Evolutionary conservation across 2,888 invertebrate genomes (phyloP), one percentile per base, ranked within the genome.

Genomic region (Spisula subtruncata): DNA sequence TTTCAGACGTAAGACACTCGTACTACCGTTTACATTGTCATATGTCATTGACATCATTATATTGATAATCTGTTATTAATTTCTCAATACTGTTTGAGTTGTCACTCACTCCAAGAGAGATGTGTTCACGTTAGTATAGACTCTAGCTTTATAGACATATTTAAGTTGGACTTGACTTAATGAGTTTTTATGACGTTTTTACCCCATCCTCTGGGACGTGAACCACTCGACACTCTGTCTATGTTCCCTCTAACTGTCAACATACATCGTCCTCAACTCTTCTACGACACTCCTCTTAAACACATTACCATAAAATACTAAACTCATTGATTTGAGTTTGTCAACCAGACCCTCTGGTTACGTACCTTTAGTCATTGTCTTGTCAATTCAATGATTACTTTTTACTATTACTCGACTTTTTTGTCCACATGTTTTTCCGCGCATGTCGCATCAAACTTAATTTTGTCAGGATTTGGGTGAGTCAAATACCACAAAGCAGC

Each of bases 211-310:
- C 2, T 8, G 75, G 35, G 75, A 35, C 0, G 12, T 35, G 12
- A 10, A 75, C 35, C 75, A 75, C 75, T 75, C 75, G 75, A 75
- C 75, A 75, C 1, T 32, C 25, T 75, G 75, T 75, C 75, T 75
- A 32, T 8, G 35, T 32, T 32, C 75, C 75, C 32, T 32, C 75
- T 75, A 35, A 32, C 75, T 75, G 32, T 75, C 75, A 66, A 66
- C 60, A 66, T n/a, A 25, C 20, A 66, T 66, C 25, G n/a, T 25
- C n/a, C 25, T 66, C n/a, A 66, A n/a, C 25, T 66, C 60, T 25
- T n/a, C 60, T 66, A 25, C n/a, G 25, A 66, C 60, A 66, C 60
- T 66, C 60, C 25, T 66, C 60, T 25, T 25, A 4, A 51, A 51
- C 51, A 51, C 51, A 66, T 66, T 66, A 66, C 60, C 16, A 4